Conservation (phyloP, 2,888 invertebrate genomes). For the Tenthredo notha region DNA sequence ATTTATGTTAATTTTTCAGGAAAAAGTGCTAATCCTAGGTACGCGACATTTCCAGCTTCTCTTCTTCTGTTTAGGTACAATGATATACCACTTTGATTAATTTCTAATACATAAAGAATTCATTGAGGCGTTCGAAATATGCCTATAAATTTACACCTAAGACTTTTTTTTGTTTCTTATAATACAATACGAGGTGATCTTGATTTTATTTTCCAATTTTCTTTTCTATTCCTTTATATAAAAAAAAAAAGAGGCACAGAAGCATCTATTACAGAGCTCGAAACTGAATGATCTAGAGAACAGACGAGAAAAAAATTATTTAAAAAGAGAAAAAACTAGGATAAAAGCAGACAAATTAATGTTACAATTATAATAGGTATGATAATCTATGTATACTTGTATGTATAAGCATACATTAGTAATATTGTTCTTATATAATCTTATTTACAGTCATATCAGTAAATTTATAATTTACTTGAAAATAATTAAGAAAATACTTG, state of each 20-base stretch:
- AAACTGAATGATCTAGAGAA: neutral
- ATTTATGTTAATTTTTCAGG: slow-evolving; percentile 17
- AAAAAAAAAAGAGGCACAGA: slow-evolving; percentile 6
- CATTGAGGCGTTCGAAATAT: slow-evolving; percentile 38
- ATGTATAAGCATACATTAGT: slow-evolving; percentile 33
- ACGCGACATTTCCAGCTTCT: neutral
- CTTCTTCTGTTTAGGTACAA: slow-evolving; percentile 26
- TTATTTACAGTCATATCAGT: slow-evolving; percentile 46
- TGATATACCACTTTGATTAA: slow-evolving; percentile 43
- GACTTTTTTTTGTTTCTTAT: neutral
- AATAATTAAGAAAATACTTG: slow-evolving; percentile 28
- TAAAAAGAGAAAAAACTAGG: neutral
- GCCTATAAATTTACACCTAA: slow-evolving; percentile 51
- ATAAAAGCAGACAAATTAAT: slow-evolving; percentile 7
- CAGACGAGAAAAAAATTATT: neutral
- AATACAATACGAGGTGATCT: slow-evolving; percentile 53
- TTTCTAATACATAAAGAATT: slow-evolving; percentile 45
- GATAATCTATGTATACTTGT: slow-evolving; percentile 13
- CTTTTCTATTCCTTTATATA: slow-evolving; percentile 31
- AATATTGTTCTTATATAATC: slow-evolving; percentile 43
- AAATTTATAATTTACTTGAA: slow-evolving; percentile 32
- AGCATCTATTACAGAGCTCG: neutral
- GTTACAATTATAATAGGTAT: slow-evolving; percentile 1
- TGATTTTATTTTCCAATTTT: slow-evolving; percentile 45
- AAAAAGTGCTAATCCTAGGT: slow-evolving; percentile 23